Percentiles rank a stretch among this genome's conserved stretches.
phyloP scores from a whole-genome alignment of 1,140 invertebrate species.

The Orius insidiosus region DNA sequence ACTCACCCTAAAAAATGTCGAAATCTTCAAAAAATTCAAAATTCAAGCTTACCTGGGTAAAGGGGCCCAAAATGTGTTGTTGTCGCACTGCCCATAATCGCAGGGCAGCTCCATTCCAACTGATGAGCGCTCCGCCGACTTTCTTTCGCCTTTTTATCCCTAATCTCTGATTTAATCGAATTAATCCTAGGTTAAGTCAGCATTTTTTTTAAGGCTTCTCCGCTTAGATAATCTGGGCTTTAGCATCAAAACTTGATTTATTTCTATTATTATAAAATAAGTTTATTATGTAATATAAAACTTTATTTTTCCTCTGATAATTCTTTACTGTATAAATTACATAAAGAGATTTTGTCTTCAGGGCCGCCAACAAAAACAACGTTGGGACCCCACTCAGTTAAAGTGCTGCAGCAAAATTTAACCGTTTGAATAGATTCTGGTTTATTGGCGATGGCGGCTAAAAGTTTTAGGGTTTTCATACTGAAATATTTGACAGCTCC shows the following conservation, averaged over 20 bases:
- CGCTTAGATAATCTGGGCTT: no score
- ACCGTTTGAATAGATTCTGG: no score
- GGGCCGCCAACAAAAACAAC: no score
- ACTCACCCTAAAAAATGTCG: slow-evolving; percentile 1
- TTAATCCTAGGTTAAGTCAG: neutral
- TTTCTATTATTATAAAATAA: no score
- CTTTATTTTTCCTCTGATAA: no score
- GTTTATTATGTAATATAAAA: no score
- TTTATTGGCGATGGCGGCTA: slow-evolving; percentile 51
- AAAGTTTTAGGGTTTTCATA: slow-evolving; percentile 51
- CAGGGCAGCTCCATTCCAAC: slow-evolving; percentile 8
- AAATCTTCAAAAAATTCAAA: neutral
- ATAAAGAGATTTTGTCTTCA: no score
- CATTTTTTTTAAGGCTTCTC: no score
- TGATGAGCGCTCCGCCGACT: neutral
- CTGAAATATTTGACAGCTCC: slow-evolving; percentile 56
- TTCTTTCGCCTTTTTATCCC: neutral
- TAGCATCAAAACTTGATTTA: no score
- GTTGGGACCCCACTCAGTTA: no score
- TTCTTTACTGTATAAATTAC: no score
- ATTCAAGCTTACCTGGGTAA: slow-evolving; percentile 1
- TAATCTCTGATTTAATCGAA: neutral
- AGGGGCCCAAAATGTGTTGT: slow-evolving; percentile 11
- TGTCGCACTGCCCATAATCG: slow-evolving; percentile 5
- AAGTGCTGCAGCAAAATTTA: no score